Conservation (phyloP, 1,140 invertebrate genomes). For the Dufourea novaeangliae region DNA sequence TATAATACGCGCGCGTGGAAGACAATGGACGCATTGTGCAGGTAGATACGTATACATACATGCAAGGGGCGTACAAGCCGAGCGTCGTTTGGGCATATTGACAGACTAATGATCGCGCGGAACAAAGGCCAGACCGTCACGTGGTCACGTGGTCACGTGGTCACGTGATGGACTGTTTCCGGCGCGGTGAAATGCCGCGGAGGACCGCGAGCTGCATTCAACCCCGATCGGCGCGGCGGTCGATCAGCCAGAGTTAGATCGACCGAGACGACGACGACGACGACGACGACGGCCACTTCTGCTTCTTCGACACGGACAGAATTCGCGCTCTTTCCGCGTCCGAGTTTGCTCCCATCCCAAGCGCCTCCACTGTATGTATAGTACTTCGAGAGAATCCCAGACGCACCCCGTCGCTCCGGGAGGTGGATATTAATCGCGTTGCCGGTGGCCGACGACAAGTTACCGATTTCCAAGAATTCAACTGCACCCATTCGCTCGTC, state of each 20-base stretch:
- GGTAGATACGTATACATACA: conserved; percentile 72
- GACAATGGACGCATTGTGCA: conserved; percentile 80
- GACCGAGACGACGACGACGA: conserved; percentile 58
- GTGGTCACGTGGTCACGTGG: conserved; percentile 80
- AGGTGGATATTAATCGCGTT: conserved; percentile 1
- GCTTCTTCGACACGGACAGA: conserved; percentile 17
- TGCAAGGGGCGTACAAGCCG: conserved; percentile 65
- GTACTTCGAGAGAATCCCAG: background rate
- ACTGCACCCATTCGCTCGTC: background rate
- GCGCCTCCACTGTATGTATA: conserved; percentile 1
- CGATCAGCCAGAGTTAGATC: conserved; percentile 60
- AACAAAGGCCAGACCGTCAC: conserved; percentile 80
- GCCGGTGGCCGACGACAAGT: background rate
- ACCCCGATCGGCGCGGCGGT: conserved; percentile 58
- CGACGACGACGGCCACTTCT: conserved; percentile 61
- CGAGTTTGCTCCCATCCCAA: conserved; percentile 20
- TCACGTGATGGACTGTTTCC: conserved; percentile 81
- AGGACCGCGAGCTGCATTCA: conserved; percentile 71
- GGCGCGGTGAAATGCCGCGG: conserved; percentile 74
- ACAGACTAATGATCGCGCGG: conserved; percentile 80
- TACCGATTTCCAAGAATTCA: background rate
- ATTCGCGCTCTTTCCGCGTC: conserved; percentile 5
- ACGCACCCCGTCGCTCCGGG: background rate
- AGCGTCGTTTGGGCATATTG: conserved; percentile 81
- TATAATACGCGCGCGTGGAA: conserved; percentile 78